These are phyloP conservation scores for Platerodrilus igneus DNA, from an alignment of 2,888 invertebrate genomes.

Conservation along the genomic window DNA sequence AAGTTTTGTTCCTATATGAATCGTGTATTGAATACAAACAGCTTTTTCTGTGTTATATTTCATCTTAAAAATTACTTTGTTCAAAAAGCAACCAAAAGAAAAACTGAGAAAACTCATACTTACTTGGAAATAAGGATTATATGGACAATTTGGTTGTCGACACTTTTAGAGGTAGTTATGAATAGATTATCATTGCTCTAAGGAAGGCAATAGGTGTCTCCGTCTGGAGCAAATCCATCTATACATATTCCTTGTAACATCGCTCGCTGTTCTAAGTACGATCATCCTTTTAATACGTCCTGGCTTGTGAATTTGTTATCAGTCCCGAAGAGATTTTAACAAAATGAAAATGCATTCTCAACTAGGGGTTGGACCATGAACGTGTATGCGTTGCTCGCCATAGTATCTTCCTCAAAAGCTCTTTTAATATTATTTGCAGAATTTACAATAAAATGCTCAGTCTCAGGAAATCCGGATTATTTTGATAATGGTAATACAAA, in stretches of 20 bases:
- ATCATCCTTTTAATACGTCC: slow-evolving; percentile 7
- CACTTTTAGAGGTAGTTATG: too few species aligned
- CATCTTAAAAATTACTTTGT: too few species aligned
- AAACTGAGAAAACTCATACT: too few species aligned
- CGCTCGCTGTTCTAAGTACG: not conserved
- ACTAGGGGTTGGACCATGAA: slow-evolving; percentile 12
- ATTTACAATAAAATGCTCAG: too few species aligned
- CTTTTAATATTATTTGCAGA: not conserved
- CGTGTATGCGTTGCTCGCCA: slow-evolving; percentile 8
- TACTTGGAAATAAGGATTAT: too few species aligned
- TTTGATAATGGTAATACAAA: too few species aligned
- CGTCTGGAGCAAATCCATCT: slow-evolving; percentile 13
- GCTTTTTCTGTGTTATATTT: slow-evolving; percentile 7
- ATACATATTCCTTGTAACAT: slow-evolving; percentile 4
- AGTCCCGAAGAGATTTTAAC: slow-evolving; percentile 6
- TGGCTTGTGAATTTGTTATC: slow-evolving; percentile 10
- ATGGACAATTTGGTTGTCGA: too few species aligned
- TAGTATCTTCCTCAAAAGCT: not conserved
- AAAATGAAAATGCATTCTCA: slow-evolving; percentile 5
- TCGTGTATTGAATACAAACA: slow-evolving; percentile 1
- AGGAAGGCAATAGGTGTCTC: slow-evolving; percentile 13
- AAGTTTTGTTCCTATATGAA: slow-evolving; percentile 10
- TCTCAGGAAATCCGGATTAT: slow-evolving; percentile 3
- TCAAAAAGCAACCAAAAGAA: too few species aligned
- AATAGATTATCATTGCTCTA: too few species aligned